phyloP scores from a whole-genome alignment of 2,797 vertebrate species.

The Macropodus opercularis region DNA sequence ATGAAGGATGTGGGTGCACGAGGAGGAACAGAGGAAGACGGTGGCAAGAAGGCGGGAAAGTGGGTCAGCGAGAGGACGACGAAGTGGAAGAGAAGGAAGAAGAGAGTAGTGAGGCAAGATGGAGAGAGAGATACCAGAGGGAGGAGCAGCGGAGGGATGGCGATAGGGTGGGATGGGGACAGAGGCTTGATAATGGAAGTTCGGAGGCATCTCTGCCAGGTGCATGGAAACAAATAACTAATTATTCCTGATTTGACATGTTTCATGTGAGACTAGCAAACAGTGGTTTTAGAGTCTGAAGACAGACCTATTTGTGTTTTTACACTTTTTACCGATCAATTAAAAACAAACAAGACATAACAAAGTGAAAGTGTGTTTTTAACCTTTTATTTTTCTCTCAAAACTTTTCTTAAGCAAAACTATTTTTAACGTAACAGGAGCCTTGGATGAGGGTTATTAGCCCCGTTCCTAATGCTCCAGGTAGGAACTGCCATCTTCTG shows the following conservation, averaged over 20 bases:
- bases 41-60: slow-evolving; percentile 62
- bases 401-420: no score
- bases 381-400: no score
- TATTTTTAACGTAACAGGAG: no score
- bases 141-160: slow-evolving; percentile 27
- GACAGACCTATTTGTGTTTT: not conserved
- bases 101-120: slow-evolving; percentile 37
- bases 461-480: no score
- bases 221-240: slow-evolving; percentile 28
- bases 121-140: slow-evolving; percentile 32
- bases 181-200: slow-evolving; percentile 38
- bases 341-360: no score
- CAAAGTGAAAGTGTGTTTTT: no score
- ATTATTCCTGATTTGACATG: not conserved
- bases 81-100: slow-evolving; percentile 53
- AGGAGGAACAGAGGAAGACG: slow-evolving; percentile 57
- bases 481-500: no score
- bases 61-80: slow-evolving; percentile 66
- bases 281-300: no score
- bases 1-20: slow-evolving; percentile 48
- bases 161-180: slow-evolving; percentile 14
- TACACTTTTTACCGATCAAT: not conserved
- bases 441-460: no score
- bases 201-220: slow-evolving; percentile 16
- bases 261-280: not conserved